Base-by-base conservation (phyloP, 1,140 invertebrate genomes). In the Papilio helenus region DNA sequence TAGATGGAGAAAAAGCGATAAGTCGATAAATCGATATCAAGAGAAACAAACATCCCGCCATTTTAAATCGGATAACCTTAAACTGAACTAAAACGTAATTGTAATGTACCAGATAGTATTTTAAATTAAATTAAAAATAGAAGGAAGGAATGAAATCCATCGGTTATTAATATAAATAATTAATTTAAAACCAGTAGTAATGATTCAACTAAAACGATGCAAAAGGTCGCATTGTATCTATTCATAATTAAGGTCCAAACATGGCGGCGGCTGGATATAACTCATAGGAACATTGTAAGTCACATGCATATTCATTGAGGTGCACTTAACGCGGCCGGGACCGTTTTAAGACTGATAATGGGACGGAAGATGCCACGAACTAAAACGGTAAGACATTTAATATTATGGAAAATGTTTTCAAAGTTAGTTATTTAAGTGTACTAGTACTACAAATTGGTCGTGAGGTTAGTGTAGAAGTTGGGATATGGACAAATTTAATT, bases 251-350 rank as follows among this genome's bases (percentile, higher is more conserved):
- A 44, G 39, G 42, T 20, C 72, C 44, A 74, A 74, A 74, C 44
- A 74, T 49, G 72, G 72, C 72, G 23, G 72, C 42, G 42, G 72
- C 4, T 20, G 72, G 23, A 74, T 74, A 74, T 74, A 51, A 74
- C 51, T 74, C 72, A 74, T 73, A 73, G n/a, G 23, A 74, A n/a
- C 72, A 49, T 44, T 74, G 72, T 74, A 49, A 42, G 44, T 18
- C n/a, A 55, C 51, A 55, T 55, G 44, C 44, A 74, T 74, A 74
- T 74, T 74, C 72, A 74, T 74, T 44, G 72, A 14, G 39, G 23
- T 29, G 72, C 42, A 74, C 72, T 74, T 29, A 74, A 49, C 23
- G 44, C n/a, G 5, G n/a, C 34, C 12, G 42, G 20, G 72, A 49
- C 44, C 72, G 44, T 72, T 46, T 5, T 49, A 73, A 51, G 23